Evolutionary conservation across 2,888 invertebrate genomes (phyloP).

Genomic region (Colletes collaris): DNA sequence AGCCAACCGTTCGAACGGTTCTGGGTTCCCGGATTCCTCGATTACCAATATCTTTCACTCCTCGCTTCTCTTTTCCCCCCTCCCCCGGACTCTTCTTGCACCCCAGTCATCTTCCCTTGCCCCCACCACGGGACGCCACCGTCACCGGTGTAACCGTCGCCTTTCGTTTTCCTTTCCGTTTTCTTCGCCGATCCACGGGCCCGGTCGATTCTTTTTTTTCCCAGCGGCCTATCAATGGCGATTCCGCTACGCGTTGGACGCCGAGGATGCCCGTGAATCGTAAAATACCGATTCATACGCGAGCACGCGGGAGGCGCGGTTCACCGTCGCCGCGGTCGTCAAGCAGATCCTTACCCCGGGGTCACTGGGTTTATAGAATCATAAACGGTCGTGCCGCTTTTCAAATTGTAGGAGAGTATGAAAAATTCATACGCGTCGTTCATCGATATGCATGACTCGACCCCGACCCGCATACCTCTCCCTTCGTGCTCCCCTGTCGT

Average conservation of each 20-base stretch:
- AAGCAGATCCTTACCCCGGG: conserved; percentile 36
- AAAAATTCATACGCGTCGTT: conserved; percentile 74
- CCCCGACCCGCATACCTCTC: conserved; percentile 77
- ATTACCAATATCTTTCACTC: conserved; percentile 79
- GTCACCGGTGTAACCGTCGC: conserved; percentile 35
- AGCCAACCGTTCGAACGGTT: conserved; percentile 79
- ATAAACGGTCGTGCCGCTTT: conserved; percentile 51
- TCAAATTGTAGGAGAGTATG: conserved; percentile 71
- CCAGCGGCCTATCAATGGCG: conserved; percentile 53
- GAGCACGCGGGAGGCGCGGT: not conserved
- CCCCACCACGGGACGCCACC: conserved; percentile 19
- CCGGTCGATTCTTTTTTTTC: conserved; percentile 5
- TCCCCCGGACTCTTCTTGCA: conserved; percentile 40
- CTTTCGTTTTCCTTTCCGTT: conserved; percentile 66
- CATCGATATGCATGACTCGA: conserved; percentile 79
- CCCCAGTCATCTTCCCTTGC: conserved; percentile 50
- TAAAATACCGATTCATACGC: no score
- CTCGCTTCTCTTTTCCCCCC: conserved; percentile 50
- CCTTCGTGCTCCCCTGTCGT: conserved; percentile 52
- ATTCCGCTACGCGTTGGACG: not conserved
- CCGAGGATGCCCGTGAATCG: no score
- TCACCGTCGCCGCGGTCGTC: not conserved
- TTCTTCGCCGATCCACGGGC: conserved; percentile 36
- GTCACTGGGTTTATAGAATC: conserved; percentile 63
- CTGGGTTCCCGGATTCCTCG: conserved; percentile 81